A percentile compares a stretch with the other conserved stretches of the same genome.
These are phyloP conservation scores for Eupristina koningsbergeri DNA, from an alignment of 1,140 invertebrate genomes.

Conservation along the genomic window DNA sequence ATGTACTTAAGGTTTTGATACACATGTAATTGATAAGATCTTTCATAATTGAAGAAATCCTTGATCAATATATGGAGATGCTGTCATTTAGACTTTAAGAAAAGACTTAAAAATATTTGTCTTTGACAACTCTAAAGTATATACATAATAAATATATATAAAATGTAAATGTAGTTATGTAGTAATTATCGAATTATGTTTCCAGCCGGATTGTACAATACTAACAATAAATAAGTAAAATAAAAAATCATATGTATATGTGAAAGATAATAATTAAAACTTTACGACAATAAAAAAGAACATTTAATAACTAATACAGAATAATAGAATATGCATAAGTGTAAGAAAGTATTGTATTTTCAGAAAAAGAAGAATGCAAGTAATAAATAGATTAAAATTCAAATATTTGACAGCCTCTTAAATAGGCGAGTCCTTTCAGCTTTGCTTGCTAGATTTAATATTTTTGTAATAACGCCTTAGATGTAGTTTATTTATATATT, in stretches of 20 bases:
- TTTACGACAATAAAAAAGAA: slow-evolving; percentile 55
- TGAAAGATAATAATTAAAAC: slow-evolving; percentile 51
- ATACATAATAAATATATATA: slow-evolving; percentile 41
- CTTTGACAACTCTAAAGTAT: slow-evolving; percentile 43
- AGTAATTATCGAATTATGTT: slow-evolving; percentile 43
- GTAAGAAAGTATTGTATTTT: slow-evolving; percentile 55
- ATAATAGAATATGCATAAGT: slow-evolving; percentile 32
- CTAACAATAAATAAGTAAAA: slow-evolving; percentile 4
- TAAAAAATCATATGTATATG: slow-evolving; percentile 13
- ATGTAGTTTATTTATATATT: slow-evolving; percentile 67
- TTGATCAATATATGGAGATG: slow-evolving; percentile 31
- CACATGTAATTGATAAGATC: slow-evolving; percentile 1
- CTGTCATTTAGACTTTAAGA: slow-evolving; percentile 40
- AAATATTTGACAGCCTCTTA: slow-evolving; percentile 37
- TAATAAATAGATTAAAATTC: slow-evolving; percentile 43
- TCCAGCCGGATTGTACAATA: slow-evolving; percentile 41
- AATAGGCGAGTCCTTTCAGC: slow-evolving; percentile 58
- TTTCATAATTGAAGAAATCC: slow-evolving; percentile 18
- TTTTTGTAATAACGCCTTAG: slow-evolving; percentile 71
- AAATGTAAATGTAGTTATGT: slow-evolving; percentile 49
- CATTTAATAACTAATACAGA: slow-evolving; percentile 7
- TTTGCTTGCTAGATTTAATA: slow-evolving; percentile 74
- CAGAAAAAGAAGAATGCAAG: slow-evolving; percentile 45
- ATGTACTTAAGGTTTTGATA: slow-evolving; percentile 35
- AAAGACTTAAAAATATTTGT: slow-evolving; percentile 44